Evolutionary conservation across 2,113 vertebrate genomes (phyloP), one percentile per base, ranked within the genome.

Genomic region (Glaucidium brasilianum): DNA sequence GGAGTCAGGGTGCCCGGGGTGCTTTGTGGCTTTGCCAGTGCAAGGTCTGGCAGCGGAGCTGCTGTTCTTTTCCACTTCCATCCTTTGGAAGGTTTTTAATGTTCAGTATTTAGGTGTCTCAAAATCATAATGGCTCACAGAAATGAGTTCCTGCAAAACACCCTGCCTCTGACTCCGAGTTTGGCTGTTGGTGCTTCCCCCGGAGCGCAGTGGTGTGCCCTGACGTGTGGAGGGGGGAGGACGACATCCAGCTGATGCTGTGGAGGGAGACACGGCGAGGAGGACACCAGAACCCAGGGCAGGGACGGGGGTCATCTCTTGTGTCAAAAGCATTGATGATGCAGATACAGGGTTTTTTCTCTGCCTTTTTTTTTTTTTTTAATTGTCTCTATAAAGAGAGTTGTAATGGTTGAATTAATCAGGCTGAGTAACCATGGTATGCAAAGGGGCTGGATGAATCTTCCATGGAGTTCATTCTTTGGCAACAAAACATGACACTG

Each of bases 171-270:
- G 29, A 58, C 63, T 50, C 43, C 10, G 75, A 20, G 23, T 76
- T 39, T 30, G 77, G 27, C 56, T 45, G 43, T 62, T 35, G 71
- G 43, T 50, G 2, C 27, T 45, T 74, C 37, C 55, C 34, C 27
- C 26, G 26, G 43, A 6, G 17, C 6, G 11, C 35, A 9, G 32
- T 14, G 41, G 3, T 5, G 25, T 39, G 49, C 37, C 50, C n/a
- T 9, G 2, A 3, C 15, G 9, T 45, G 49, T 32, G 10, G 19
- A 3, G 0, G 1, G 50, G 23, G 41, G 20, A 50, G 50, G 58
- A 39, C 1, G 5, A 5, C 32, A 7, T 23, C 39, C n/a, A 10
- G 19, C 11, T 5, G 39, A 7, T 25, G n/a, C 39, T 56, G 11
- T 5, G 69, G 53, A 34, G 35, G 22, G 30, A 56, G 55, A 11